These are phyloP conservation scores for Eutrigla gurnardus DNA, from an alignment of 2,797 vertebrate species.

Conservation along the genomic window DNA sequence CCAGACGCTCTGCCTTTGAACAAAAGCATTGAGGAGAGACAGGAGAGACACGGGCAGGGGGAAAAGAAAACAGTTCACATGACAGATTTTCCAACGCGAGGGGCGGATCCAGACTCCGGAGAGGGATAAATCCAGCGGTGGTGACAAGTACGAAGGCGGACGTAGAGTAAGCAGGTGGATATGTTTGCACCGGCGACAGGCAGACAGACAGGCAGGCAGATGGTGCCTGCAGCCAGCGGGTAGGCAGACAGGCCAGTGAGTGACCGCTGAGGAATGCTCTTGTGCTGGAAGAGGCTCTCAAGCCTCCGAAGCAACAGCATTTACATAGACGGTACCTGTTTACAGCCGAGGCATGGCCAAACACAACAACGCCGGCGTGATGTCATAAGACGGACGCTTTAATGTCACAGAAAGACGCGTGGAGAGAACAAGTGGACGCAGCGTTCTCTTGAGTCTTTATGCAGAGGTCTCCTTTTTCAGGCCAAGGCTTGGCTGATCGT, in stretches of 20 bases:
- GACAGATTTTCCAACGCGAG: slow-evolving; percentile 15
- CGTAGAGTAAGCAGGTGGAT: slow-evolving; percentile 43
- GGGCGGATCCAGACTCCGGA: slow-evolving; percentile 27
- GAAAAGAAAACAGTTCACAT: slow-evolving; percentile 27
- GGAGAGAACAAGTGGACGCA: slow-evolving; percentile 44
- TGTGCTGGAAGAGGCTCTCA: slow-evolving; percentile 51
- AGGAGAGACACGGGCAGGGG: background rate
- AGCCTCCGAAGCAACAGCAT: slow-evolving; percentile 29
- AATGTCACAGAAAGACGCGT: slow-evolving; percentile 28
- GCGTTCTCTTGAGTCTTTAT: slow-evolving; percentile 41
- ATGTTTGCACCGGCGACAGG: background rate
- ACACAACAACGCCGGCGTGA: background rate
- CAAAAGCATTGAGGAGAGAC: slow-evolving; percentile 19
- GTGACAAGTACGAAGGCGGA: slow-evolving; percentile 13
- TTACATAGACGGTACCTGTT: slow-evolving; percentile 64
- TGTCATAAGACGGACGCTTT: slow-evolving; percentile 14
- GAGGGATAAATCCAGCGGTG: slow-evolving; percentile 33
- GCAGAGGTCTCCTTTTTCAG: too few relatives aligned
- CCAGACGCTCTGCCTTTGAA: background rate
- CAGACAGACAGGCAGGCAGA: background rate
- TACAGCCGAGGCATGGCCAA: slow-evolving; percentile 54
- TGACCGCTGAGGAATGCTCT: slow-evolving; percentile 78
- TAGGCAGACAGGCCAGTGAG: slow-evolving; percentile 45
- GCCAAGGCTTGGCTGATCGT: too few relatives aligned
- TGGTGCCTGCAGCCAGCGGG: background rate